These are phyloP conservation scores for Acyrthosiphon pisum DNA, from an alignment of 1,140 invertebrate genomes.

Conservation along the genomic window DNA sequence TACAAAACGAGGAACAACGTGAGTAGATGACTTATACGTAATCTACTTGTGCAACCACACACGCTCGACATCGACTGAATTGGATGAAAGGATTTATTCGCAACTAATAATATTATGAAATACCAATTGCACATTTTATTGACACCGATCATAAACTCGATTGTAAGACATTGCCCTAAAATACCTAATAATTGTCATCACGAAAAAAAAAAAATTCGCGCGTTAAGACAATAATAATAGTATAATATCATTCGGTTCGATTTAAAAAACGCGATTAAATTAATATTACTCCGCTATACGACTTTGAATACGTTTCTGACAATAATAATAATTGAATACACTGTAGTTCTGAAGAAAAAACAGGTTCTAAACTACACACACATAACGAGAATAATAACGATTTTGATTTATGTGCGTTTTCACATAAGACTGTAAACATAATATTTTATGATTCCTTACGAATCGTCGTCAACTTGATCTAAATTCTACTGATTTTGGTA, in stretches of 20 bases:
- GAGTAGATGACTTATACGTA: background rate
- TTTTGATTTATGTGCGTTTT: background rate
- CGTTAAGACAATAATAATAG: background rate
- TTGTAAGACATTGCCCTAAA: background rate
- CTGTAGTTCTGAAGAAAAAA: background rate
- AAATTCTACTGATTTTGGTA: background rate
- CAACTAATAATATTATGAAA: background rate
- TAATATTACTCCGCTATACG: background rate
- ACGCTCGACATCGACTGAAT: too few relatives aligned
- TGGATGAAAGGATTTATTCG: background rate
- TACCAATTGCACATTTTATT: background rate
- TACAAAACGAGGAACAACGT: background rate
- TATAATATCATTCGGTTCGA: background rate
- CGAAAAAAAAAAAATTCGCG: background rate
- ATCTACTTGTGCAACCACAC: background rate
- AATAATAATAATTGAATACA: background rate
- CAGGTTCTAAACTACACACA: background rate
- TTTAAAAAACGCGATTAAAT: background rate
- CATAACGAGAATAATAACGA: background rate
- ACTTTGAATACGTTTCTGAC: background rate
- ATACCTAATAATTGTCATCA: background rate
- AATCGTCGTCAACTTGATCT: background rate
- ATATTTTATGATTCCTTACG: background rate
- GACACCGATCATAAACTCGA: background rate
- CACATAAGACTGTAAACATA: background rate